Conservation (phyloP, 1,140 invertebrate species). For the Macrobrachium nipponense region DNA sequence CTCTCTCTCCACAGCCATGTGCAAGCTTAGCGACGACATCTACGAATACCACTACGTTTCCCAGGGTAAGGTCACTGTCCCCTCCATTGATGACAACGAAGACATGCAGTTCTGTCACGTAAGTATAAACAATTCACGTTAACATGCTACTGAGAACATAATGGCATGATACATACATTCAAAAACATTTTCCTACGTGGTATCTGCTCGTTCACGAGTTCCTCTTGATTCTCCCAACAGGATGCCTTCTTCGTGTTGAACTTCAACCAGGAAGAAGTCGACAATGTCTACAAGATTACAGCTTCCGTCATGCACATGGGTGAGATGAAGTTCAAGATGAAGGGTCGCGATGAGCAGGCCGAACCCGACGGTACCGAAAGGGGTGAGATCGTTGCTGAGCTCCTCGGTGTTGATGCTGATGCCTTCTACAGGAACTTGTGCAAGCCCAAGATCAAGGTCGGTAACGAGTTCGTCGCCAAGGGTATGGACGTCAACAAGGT, state of each 20-base stretch:
- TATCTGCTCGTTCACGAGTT: too few species aligned
- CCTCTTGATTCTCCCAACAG: slow-evolving; percentile 71
- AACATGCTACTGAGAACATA: not conserved
- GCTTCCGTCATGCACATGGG: slow-evolving; percentile 87
- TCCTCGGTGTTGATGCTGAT: slow-evolving; percentile 87
- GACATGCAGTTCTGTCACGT: slow-evolving; percentile 54
- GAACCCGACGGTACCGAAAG: slow-evolving; percentile 30
- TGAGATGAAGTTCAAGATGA: slow-evolving; percentile 49
- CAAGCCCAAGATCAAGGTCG: slow-evolving; percentile 57
- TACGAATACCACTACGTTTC: slow-evolving; percentile 51
- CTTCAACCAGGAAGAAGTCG: slow-evolving; percentile 95
- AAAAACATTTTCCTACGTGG: not conserved
- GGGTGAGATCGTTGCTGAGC: slow-evolving; percentile 91
- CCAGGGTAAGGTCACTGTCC: slow-evolving; percentile 51
- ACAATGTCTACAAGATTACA: slow-evolving; percentile 96
- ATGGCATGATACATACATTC: not conserved
- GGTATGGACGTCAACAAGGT: slow-evolving; percentile 73
- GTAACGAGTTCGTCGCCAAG: slow-evolving; percentile 49
- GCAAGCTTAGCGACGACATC: slow-evolving; percentile 17
- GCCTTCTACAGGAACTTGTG: slow-evolving; percentile 73
- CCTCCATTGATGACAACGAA: slow-evolving; percentile 49
- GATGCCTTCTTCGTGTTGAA: slow-evolving; percentile 98
- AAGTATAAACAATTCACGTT: not conserved
- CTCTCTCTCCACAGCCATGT: not conserved
- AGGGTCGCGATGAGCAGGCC: slow-evolving; percentile 43